Conservation (phyloP, 2,113 vertebrate species). For the Rhynchomys soricoides region DNA sequence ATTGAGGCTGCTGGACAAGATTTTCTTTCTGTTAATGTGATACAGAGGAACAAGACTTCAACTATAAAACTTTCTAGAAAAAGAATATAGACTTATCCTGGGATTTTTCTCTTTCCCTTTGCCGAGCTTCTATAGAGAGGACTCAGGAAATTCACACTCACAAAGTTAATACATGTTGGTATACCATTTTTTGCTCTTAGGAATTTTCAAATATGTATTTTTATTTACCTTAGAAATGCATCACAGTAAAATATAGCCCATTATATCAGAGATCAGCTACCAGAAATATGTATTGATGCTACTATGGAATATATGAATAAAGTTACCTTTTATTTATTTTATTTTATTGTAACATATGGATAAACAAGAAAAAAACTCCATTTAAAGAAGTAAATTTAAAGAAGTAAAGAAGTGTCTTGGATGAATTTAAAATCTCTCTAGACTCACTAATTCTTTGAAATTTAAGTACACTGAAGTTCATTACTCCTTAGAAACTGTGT, state of each 20-base stretch:
- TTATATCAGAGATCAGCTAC: not conserved
- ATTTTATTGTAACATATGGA: not conserved
- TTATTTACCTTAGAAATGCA: not conserved
- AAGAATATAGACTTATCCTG: not conserved
- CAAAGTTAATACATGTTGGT: not conserved
- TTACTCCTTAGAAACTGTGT: not conserved
- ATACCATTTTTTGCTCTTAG: not conserved
- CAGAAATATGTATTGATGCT: not conserved
- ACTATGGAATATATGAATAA: not conserved
- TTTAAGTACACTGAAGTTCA: not conserved
- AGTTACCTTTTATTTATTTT: no score
- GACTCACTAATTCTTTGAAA: not conserved
- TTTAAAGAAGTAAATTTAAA: no score
- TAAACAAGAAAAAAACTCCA: not conserved
- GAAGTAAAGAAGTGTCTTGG: not conserved
- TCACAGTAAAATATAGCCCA: not conserved
- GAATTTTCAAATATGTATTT: not conserved
- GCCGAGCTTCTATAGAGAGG: not conserved
- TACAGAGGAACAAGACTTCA: not conserved
- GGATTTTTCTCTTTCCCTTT: no score
- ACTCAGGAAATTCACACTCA: no score
- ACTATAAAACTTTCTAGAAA: not conserved
- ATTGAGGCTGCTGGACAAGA: no score
- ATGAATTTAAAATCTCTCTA: not conserved
- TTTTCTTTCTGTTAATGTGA: not conserved